phyloP scores from a whole-genome alignment of 2,113 vertebrate species.

The Emydura subglobosa region DNA sequence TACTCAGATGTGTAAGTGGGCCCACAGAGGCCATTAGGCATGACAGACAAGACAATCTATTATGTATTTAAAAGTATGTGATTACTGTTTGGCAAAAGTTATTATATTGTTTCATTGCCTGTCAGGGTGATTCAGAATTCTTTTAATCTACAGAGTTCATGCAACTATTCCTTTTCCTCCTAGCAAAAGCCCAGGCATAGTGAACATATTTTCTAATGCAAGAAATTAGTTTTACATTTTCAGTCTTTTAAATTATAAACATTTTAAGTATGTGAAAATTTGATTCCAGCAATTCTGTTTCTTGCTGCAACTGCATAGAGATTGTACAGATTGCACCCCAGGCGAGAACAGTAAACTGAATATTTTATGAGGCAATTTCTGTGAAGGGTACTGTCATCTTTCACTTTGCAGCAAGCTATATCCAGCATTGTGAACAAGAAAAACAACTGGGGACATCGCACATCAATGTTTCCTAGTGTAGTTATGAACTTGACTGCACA shows the following conservation, averaged over 20 bases:
- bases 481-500: background rate
- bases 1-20: background rate
- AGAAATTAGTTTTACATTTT: background rate
- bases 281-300: background rate
- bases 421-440: background rate
- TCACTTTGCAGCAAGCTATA: conserved; percentile 22
- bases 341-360: conserved; percentile 4
- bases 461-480: background rate
- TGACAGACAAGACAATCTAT: background rate
- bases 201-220: background rate
- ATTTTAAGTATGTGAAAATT: conserved; percentile 8
- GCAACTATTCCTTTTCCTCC: background rate
- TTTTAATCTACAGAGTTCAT: background rate
- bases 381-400: background rate
- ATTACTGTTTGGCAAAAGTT: background rate
- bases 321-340: background rate
- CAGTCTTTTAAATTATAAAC: background rate
- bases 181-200: background rate
- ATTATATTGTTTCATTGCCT: background rate
- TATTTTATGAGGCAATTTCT: conserved; percentile 5
- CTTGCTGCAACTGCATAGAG: background rate
- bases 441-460: background rate
- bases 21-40: background rate
- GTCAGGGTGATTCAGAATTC: background rate
- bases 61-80: background rate